Base-by-base conservation (phyloP, 92 coral and sea anemone species). In the Porites evermanni region DNA sequence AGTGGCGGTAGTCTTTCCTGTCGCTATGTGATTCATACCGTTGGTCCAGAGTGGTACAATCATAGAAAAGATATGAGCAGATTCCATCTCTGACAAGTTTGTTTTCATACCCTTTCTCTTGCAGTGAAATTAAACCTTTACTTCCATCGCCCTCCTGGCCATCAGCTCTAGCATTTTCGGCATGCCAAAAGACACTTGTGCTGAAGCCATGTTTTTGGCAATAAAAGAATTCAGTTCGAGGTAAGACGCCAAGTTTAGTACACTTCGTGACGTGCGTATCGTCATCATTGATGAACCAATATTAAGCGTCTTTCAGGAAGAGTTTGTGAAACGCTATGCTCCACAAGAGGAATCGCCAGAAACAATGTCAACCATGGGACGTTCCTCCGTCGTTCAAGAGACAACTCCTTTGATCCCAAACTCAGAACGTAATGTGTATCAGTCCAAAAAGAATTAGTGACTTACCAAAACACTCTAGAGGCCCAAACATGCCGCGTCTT, bases 131-230 rank as follows among this genome's bases (percentile, higher is more conserved):
- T 70, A 47, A 7, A 75, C 16, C 83, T 70, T 47, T 81, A 24
- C 51, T 5, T 89, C 93, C 5, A 77, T 93, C 64, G 91, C 93
- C 7, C 51, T 93, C 20, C 92, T 95, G 23, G 93, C 96, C 0
- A 93, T 93, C n/a, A 91, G 98, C 80, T 91, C 98, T 12, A 96
- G 94, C n/a, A 88, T 91, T 71, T 95, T 69, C 75, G 98, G 96
- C 53, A 90, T 93, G 82, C 95, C 98, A 1, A 89, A 82, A 51
- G 86, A 85, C 12, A 58, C 86, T 38, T 95, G 95, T 60, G 98
- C 98, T 38, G 84, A 84, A 61, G 87, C 84, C 70, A 81, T 95
- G 86, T 93, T 93, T 77, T 18, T 23, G 0, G 91, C 95, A 16
- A 91, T 87, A 23, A 92, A 88, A 38, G 83, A 29, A 11, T 95